Evolutionary conservation across 2,797 vertebrate genomes (phyloP).

Genomic region (Anolis apletophallus): DNA sequence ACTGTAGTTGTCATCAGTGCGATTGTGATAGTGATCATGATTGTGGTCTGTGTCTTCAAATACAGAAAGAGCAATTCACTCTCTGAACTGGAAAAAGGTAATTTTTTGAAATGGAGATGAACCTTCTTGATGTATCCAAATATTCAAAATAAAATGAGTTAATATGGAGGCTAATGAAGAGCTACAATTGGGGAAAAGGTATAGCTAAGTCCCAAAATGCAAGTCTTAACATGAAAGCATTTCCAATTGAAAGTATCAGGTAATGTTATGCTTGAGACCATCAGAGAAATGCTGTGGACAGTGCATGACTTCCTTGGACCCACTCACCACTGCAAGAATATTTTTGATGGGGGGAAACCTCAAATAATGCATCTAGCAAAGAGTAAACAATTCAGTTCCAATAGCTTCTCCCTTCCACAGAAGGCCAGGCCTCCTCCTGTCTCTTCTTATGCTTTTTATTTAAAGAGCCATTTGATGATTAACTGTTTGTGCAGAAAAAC

Average conservation of each 20-base stretch:
- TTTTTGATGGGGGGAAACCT: no score
- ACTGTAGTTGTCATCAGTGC: fast-evolving
- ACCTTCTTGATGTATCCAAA: background rate
- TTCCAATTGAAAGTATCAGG: background rate
- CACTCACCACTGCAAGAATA: no score
- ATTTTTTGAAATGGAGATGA: background rate
- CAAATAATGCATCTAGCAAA: no score
- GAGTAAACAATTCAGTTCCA: no score
- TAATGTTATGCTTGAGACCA: background rate
- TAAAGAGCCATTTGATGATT: no score
- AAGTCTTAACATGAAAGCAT: background rate
- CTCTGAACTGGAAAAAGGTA: constrained; percentile 13
- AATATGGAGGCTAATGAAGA: background rate
- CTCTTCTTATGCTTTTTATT: no score
- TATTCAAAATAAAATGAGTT: background rate
- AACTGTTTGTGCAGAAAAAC: no score
- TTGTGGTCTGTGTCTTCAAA: fast-evolving
- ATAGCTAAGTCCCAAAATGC: background rate
- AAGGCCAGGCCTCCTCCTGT: no score
- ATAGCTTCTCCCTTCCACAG: no score
- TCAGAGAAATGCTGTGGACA: background rate
- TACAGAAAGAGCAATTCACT: fast-evolving
- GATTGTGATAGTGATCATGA: fast-evolving
- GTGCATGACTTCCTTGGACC: no score
- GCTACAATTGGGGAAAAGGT: background rate